Evolutionary conservation across 2,888 invertebrate genomes (phyloP).

Genomic region (Nycteola revayana): DNA sequence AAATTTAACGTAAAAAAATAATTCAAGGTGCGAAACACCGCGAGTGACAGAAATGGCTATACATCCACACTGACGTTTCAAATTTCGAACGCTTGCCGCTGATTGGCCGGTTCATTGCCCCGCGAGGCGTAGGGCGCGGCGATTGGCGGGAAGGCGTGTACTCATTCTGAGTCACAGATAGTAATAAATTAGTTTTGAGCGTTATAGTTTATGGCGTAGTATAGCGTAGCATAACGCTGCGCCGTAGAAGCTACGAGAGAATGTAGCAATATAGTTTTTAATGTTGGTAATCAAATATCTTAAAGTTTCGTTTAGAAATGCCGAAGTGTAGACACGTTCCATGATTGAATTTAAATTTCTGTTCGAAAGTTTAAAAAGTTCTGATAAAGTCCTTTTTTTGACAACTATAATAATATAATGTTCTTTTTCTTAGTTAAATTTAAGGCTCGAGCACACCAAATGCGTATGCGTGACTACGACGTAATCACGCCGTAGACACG

Average conservation of each 20-base stretch:
- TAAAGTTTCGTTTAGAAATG: too few species aligned
- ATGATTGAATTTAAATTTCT: too few species aligned
- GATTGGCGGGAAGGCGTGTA: constrained; percentile 69
- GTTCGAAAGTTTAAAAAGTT: too few species aligned
- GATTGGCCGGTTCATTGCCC: constrained; percentile 73
- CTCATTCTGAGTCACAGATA: constrained; percentile 53
- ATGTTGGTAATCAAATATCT: too few species aligned
- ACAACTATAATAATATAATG: too few species aligned
- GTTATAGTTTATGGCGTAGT: constrained; percentile 50
- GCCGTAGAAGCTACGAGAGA: constrained; percentile 52
- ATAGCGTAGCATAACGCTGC: constrained; percentile 34
- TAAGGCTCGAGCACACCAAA: too few species aligned
- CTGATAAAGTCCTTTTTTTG: too few species aligned
- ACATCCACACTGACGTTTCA: constrained; percentile 55
- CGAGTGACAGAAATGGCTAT: constrained; percentile 64
- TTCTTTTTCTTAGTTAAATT: too few species aligned
- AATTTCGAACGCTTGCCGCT: constrained; percentile 53
- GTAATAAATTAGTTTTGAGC: constrained; percentile 60
- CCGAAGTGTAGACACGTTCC: too few species aligned
- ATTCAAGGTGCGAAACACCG: constrained; percentile 20
- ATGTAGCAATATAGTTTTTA: background rate
- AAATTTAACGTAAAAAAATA: background rate
- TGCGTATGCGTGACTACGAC: too few species aligned
- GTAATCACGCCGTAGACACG: too few species aligned
- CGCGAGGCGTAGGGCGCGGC: constrained; percentile 65